phyloP scores from a whole-genome alignment of 1,140 invertebrate species.

The Drosophila teissieri region DNA sequence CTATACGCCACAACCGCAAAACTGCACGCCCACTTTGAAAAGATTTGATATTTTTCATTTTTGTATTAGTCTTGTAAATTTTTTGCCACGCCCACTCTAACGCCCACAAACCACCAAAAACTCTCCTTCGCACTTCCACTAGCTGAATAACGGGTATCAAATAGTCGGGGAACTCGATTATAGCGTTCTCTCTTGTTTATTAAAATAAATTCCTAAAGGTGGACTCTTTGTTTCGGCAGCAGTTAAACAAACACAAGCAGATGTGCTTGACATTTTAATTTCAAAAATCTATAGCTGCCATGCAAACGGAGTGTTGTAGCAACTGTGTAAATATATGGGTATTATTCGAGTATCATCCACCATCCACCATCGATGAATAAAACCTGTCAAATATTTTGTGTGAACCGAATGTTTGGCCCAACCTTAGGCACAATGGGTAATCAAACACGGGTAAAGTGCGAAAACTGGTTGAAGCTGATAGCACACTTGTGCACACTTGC shows the following conservation, averaged over 20 bases:
- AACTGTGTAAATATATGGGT: conserved; percentile 17
- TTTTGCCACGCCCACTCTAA: too few species aligned
- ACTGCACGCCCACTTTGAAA: too few species aligned
- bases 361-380: not conserved
- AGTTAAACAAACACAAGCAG: not conserved
- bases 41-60: too few species aligned
- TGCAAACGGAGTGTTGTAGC: conserved; percentile 10
- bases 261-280: conserved; percentile 7
- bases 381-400: conserved; percentile 13
- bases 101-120: too few species aligned
- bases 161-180: too few species aligned
- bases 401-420: not conserved
- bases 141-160: too few species aligned
- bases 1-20: too few species aligned
- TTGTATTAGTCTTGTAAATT: too few species aligned
- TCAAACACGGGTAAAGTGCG: conserved; percentile 5
- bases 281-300: conserved; percentile 14
- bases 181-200: too few species aligned
- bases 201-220: conserved; percentile 12
- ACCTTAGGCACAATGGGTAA: conserved; percentile 11
- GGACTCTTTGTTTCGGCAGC: not conserved
- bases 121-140: too few species aligned
- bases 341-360: too few species aligned
- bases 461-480: not conserved
- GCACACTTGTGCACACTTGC: conserved; percentile 10